Evolutionary conservation across 2,113 vertebrate genomes (phyloP).

Genomic region (Pyrgilauda ruficollis): DNA sequence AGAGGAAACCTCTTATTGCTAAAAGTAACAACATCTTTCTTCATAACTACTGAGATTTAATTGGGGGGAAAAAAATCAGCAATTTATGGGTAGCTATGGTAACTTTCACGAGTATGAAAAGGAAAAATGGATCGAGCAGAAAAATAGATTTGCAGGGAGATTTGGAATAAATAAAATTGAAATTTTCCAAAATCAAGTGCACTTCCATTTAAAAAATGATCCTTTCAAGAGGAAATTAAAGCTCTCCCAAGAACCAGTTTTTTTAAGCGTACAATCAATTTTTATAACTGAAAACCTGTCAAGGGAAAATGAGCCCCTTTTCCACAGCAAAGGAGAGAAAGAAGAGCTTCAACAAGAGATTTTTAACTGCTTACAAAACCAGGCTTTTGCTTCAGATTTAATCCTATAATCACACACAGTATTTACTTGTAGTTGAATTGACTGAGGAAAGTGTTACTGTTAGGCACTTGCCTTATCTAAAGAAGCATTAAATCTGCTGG

Average conservation of each 20-base stretch:
- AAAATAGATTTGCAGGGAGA: neutral
- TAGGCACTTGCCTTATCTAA: slow-evolving; percentile 11
- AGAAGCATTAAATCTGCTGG: slow-evolving; percentile 30
- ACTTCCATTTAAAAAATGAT: neutral
- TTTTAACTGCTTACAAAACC: slow-evolving; percentile 37
- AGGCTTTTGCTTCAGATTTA: slow-evolving; percentile 33
- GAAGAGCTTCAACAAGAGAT: neutral
- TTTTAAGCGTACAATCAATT: neutral
- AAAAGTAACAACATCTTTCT: neutral
- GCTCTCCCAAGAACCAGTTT: neutral
- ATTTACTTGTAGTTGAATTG: slow-evolving; percentile 36
- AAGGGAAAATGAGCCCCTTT: slow-evolving; percentile 16
- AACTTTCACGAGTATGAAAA: neutral
- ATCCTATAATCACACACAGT: slow-evolving; percentile 49
- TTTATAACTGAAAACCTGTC: slow-evolving; percentile 4
- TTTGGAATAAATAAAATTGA: neutral
- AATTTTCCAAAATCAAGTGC: neutral
- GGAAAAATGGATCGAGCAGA: neutral
- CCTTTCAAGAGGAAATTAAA: neutral
- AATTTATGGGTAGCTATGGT: slow-evolving; percentile 20
- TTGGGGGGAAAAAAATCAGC: neutral
- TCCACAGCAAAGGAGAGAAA: neutral
- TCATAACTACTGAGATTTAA: neutral
- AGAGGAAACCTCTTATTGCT: neutral
- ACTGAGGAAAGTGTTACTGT: slow-evolving; percentile 28